Base-by-base conservation (phyloP, 2,888 invertebrate species). In the Anthophora plumipes region DNA sequence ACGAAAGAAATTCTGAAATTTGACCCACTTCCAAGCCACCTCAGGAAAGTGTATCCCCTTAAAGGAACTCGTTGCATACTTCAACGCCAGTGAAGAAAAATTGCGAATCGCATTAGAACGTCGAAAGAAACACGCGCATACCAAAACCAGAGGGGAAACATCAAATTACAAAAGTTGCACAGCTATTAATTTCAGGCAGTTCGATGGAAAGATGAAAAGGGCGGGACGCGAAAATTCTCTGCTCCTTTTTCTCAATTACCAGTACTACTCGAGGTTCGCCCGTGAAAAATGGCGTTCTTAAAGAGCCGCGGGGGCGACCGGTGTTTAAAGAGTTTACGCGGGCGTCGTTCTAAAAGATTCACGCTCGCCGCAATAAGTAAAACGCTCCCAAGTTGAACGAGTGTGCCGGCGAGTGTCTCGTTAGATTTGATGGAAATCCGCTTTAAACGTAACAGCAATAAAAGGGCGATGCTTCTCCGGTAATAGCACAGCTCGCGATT, bases 401-500 rank as follows among this genome's bases (percentile, higher is more conserved):
- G n/a, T 48, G 4, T 0, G 48, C n/a, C 48, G 25, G 39, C 46
- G 31, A 57, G 69, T 63, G 63, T 67, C 63, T 46, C 68, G 64
- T 73, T 46, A 46, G 57, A 74, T 74, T 71, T 48, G 60, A 74
- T 80, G 63, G 69, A 77, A 69, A 73, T 59, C 72, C 61, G 60
- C 55, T 57, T 72, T 57, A 77, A 75, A 71, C 25, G 74, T 72
- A 66, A 60, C 17, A 59, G 43, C 54, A 67, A 82, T 74, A 77
- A 74, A 82, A 72, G 63, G 46, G 72, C 57, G 54, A 22, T 43
- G 39, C 54, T 63, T 72, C 25, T 39, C 17, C 43, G 59, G 73
- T 66, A 75, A 77, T 59, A 61, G 54, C 50, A 43, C 60, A 60
- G 31, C 61, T 46, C 41, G 66, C 64, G 78, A 86, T 87, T 84